Base-by-base conservation (phyloP, 23 tunicate genomes). In the Ascidia mentula region DNA sequence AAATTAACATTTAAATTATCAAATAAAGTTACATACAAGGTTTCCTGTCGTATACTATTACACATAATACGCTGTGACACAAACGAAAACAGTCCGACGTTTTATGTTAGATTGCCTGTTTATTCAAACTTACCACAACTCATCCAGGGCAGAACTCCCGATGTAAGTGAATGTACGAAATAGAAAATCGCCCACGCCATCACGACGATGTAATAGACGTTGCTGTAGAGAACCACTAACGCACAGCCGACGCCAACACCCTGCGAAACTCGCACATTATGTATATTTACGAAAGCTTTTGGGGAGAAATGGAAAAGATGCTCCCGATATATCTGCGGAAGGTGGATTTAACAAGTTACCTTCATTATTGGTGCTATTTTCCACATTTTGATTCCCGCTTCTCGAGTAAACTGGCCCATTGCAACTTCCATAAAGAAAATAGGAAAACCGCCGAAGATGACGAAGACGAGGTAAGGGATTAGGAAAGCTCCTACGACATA, bases 131-230 rank as follows among this genome's bases (percentile, higher is more conserved):
- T 46, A 92, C 97, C 89, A 77, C 97, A 92, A n/a, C 72, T 31
- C 72, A 72, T 88, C 74, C 77, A 88, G 0, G 92, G 92, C 0
- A 88, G 69, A 65, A 38, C 77, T 38, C 37, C 45, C 4, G 60
- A 31, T 4, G 82, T 69, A 13, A 88, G 45, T 0, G 86, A 75
- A 42, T 88, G 86, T 13, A 82, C 53, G 36, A 88, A 82, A 69
- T 88, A 88, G 31, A 82, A 76, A 35, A 88, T 37, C 20, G 79
- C 82, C 92, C 92, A 88, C 6, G 92, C 92, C 92, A 88, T 88
- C 26, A 88, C 92, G 38, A 71, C 73, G 32, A 88, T 88, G 82
- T 88, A 88, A 76, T 88, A 88, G 18, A 88, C 0, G 61, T 74
- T 79, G 79, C 80, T 82, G 78, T 82, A 88, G 4, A 82, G n/a